Conservation (phyloP, 37 sponge, comb jelly and placozoan species). For the Bolinopsis microptera region DNA sequence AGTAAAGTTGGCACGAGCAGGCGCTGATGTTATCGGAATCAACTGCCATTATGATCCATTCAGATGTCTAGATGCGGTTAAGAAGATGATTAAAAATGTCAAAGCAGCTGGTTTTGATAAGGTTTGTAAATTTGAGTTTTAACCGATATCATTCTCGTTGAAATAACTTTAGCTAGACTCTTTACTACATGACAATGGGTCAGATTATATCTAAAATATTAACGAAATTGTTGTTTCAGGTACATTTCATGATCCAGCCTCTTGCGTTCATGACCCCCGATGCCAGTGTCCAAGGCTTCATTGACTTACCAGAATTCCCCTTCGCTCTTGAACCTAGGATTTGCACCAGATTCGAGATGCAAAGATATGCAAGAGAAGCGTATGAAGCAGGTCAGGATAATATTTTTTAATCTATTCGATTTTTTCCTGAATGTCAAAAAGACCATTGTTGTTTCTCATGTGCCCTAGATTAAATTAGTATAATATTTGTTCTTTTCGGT, state of each 20-base stretch:
- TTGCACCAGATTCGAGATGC: conserved; percentile 66
- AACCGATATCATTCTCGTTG: too few relatives aligned
- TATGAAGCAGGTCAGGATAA: conserved; percentile 66
- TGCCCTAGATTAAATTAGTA: too few relatives aligned
- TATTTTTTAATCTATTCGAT: too few relatives aligned
- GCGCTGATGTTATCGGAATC: conserved; percentile 69
- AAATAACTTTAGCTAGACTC: too few relatives aligned
- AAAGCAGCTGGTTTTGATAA: conserved; percentile 66
- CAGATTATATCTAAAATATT: too few relatives aligned
- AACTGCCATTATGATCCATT: conserved; percentile 71
- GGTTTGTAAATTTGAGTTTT: too few relatives aligned
- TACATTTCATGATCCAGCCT: conserved; percentile 68
- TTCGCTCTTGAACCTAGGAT: conserved; percentile 71
- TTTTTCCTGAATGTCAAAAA: too few relatives aligned
- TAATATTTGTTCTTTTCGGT: too few relatives aligned
- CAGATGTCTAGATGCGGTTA: conserved; percentile 39
- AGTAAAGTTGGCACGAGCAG: conserved; percentile 67
- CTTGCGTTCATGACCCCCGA: conserved; percentile 69
- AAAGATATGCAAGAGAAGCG: conserved; percentile 68
- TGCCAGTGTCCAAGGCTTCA: conserved; percentile 68
- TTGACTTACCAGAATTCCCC: conserved; percentile 72
- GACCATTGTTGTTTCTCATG: too few relatives aligned
- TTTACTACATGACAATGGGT: too few relatives aligned
- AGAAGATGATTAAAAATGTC: conserved; percentile 52
- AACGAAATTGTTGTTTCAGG: not conserved